Percentiles rank a stretch among this genome's conserved stretches.
phyloP scores from a whole-genome alignment of 2,797 vertebrate genomes.

The Rhyacichthys aspro region DNA sequence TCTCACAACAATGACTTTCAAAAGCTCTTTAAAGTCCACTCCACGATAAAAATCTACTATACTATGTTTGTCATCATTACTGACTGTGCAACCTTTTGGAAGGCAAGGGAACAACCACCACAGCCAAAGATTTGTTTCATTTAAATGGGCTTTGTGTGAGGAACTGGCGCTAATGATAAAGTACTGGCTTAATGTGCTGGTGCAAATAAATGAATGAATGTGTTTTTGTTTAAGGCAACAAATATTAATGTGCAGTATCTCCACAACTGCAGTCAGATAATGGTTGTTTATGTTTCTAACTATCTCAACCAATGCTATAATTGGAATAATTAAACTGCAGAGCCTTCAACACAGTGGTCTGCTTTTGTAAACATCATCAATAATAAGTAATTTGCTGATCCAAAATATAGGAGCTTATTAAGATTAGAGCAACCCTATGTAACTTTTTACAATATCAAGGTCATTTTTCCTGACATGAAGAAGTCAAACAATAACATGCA shows the following conservation, averaged over 20 bases:
- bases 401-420: background rate
- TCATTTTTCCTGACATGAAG: too few relatives aligned
- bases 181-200: background rate
- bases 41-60: too few relatives aligned
- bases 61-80: too few relatives aligned
- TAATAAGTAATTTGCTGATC: background rate
- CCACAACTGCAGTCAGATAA: background rate
- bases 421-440: too few relatives aligned
- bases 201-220: background rate
- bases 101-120: background rate
- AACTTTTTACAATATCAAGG: too few relatives aligned
- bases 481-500: too few relatives aligned
- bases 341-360: background rate
- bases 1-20: too few relatives aligned
- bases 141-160: background rate
- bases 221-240: too few relatives aligned
- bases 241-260: too few relatives aligned
- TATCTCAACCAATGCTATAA: conserved; percentile 14
- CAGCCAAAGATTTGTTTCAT: background rate
- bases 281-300: background rate
- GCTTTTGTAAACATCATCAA: conserved; percentile 4
- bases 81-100: too few relatives aligned
- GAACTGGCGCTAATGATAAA: too few relatives aligned
- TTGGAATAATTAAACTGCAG: conserved; percentile 6
- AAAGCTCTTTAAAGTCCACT: too few relatives aligned